These are phyloP conservation scores for Nomada hirtipes DNA, from an alignment of 2,888 invertebrate genomes.

Conservation along the genomic window DNA sequence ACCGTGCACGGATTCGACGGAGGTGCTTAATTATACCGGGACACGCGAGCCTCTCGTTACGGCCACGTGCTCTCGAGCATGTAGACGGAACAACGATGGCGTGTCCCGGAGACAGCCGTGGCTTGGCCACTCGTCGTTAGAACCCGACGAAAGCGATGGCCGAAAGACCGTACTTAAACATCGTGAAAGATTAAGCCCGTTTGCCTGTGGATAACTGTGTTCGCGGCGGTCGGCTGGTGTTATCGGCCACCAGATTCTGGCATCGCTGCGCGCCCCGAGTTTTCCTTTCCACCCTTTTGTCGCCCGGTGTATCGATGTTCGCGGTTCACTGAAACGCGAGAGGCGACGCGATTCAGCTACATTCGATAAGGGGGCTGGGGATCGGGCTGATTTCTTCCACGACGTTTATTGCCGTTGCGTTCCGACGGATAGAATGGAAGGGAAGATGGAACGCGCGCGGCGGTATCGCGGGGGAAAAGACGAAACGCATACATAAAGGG, in stretches of 20 bases:
- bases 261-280: slow-evolving; percentile 17
- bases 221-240: background rate
- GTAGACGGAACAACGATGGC: slow-evolving; percentile 49
- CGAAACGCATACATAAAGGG: background rate
- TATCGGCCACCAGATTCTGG: slow-evolving; percentile 18
- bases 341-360: slow-evolving; percentile 5
- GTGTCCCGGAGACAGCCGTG: slow-evolving; percentile 56
- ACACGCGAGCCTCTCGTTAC: slow-evolving; percentile 76
- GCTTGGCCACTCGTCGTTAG: slow-evolving; percentile 44
- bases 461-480: background rate
- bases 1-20: slow-evolving; percentile 52
- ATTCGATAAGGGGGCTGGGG: slow-evolving; percentile 18
- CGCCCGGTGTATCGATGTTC: slow-evolving; percentile 21
- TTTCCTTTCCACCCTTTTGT: slow-evolving; percentile 21
- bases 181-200: slow-evolving; percentile 41
- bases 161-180: slow-evolving; percentile 24
- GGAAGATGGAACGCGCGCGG: background rate
- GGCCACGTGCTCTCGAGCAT: slow-evolving; percentile 50
- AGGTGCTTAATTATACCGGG: slow-evolving; percentile 70
- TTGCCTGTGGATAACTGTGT: slow-evolving; percentile 12
- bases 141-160: slow-evolving; percentile 29
- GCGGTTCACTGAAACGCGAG: slow-evolving; percentile 31
- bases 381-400: background rate
- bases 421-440: background rate
- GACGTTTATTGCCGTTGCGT: slow-evolving; percentile 29